Percentiles rank a stretch among this genome's conserved stretches.
These are phyloP conservation scores for Dysmachus trigonus DNA, from an alignment of 2,888 invertebrate species.

Conservation along the genomic window DNA sequence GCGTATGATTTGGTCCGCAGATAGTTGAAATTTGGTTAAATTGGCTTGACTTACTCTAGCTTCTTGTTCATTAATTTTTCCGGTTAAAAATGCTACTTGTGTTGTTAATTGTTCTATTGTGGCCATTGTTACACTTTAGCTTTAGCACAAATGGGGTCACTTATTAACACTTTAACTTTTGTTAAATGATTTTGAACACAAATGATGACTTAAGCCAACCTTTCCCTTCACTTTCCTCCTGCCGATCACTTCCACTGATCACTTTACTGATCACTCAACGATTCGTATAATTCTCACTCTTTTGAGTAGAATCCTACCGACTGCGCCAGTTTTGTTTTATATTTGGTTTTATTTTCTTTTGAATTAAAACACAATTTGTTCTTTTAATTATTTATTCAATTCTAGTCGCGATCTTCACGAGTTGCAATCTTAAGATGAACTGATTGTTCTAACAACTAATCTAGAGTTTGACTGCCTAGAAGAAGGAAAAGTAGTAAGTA, in stretches of 20 bases:
- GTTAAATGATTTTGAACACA: too few relatives aligned
- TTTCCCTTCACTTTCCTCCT: not conserved
- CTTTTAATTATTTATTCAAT: too few relatives aligned
- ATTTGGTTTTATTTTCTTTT: not conserved
- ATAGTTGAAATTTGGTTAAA: constrained; percentile 5
- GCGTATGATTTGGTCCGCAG: constrained; percentile 10
- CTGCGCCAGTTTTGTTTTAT: not conserved
- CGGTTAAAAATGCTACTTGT: not conserved
- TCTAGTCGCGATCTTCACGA: too few relatives aligned
- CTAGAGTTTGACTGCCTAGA: too few relatives aligned
- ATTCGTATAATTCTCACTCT: not conserved
- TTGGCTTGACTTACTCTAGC: not conserved
- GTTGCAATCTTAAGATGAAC: too few relatives aligned
- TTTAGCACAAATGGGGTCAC: not conserved
- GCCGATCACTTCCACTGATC: not conserved
- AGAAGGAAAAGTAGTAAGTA: too few relatives aligned
- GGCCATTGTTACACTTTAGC: not conserved
- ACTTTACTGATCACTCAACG: not conserved
- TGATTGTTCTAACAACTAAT: too few relatives aligned
- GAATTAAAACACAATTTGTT: too few relatives aligned
- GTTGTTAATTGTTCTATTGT: not conserved
- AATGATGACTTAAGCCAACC: not conserved
- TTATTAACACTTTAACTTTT: not conserved
- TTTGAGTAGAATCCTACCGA: not conserved
- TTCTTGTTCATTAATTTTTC: not conserved